phyloP scores from a whole-genome alignment of 2,888 invertebrate genomes.

The Pristionchus arcanus region DNA sequence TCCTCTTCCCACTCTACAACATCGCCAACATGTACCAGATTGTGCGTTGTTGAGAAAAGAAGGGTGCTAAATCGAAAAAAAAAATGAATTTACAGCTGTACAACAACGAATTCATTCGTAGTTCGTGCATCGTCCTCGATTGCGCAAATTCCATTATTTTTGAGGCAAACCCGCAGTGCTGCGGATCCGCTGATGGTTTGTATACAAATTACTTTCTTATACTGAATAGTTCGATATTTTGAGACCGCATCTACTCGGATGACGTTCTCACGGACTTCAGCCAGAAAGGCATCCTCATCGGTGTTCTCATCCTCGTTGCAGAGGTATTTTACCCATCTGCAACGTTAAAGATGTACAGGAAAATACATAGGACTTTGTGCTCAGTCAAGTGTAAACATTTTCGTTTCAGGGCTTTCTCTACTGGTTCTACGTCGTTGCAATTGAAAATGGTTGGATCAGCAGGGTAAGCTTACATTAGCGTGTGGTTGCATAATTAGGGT shows the following conservation, averaged over 20 bases:
- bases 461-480: neutral
- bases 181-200: slow-evolving; percentile 53
- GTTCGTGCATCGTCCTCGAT: slow-evolving; percentile 57
- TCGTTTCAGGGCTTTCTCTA: slow-evolving; percentile 61
- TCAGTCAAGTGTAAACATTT: too few species aligned
- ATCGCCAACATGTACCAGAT: slow-evolving; percentile 55
- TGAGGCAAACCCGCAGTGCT: slow-evolving; percentile 53
- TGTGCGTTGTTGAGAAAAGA: neutral
- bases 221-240: too few species aligned
- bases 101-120: slow-evolving; percentile 61
- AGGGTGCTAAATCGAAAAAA: too few species aligned
- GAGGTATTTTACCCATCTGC: neutral
- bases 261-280: slow-evolving; percentile 13
- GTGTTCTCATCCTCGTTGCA: neutral
- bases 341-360: too few species aligned
- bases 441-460: slow-evolving; percentile 53
- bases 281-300: neutral
- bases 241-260: slow-evolving; percentile 7
- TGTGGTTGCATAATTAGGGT: too few species aligned
- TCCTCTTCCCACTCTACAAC: slow-evolving; percentile 63
- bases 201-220: too few species aligned
- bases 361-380: too few species aligned
- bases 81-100: slow-evolving; percentile 56
- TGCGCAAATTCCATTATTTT: slow-evolving; percentile 31
- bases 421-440: slow-evolving; percentile 40